phyloP scores from a whole-genome alignment of 2,113 vertebrate genomes.

The Glaucidium brasilianum region DNA sequence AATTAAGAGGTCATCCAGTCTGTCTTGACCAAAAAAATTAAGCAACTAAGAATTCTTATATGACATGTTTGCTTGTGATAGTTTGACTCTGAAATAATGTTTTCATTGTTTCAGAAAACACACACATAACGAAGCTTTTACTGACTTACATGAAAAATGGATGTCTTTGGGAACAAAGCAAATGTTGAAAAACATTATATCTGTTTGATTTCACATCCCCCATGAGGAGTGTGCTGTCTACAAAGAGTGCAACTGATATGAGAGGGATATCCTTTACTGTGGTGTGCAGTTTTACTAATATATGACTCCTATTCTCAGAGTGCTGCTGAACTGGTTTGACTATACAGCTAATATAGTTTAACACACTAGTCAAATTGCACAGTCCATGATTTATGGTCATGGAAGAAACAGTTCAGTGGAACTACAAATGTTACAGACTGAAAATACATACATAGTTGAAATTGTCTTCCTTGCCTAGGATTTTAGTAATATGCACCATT shows the following conservation, averaged over 20 bases:
- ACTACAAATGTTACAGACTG: background rate
- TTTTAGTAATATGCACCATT: background rate
- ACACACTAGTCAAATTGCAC: background rate
- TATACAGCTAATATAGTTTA: background rate
- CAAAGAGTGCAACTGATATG: background rate
- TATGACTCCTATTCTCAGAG: background rate
- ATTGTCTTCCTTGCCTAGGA: background rate
- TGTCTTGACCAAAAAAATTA: background rate
- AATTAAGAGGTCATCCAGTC: background rate
- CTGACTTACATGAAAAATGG: background rate
- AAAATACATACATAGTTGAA: background rate
- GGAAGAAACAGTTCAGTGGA: background rate
- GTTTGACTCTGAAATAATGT: background rate
- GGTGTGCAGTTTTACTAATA: background rate
- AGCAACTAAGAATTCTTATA: background rate
- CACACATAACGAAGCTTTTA: background rate
- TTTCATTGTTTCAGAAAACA: background rate
- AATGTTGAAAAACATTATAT: background rate
- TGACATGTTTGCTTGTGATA: background rate
- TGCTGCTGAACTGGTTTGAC: background rate
- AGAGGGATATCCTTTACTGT: background rate
- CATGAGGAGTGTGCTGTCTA: background rate
- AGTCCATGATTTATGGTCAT: background rate
- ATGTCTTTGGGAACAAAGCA: background rate
- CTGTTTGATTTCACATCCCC: background rate